Base-by-base conservation (phyloP, 2,888 invertebrate genomes). In the Volucella inanis region DNA sequence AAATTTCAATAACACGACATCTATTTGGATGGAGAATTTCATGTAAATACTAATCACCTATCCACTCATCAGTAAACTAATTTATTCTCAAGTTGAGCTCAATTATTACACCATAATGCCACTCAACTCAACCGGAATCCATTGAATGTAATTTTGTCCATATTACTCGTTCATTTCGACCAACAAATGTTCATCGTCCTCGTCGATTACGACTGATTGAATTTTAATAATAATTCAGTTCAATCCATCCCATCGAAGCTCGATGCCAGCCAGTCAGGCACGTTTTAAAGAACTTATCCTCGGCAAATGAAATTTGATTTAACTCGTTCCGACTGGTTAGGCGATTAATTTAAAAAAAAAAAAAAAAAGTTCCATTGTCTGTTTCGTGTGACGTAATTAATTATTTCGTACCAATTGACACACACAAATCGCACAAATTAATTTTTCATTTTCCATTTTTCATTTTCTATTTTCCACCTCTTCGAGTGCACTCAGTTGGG, bases 341-440 rank as follows among this genome's bases (percentile, higher is more conserved):
- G 64, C 74, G 65, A 79, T 74, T 75, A 14, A 14, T 15, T 57
- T 61, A 65, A 50, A 43, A 50, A 39, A 49, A 39, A 62, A 55
- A 45, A 50, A 39, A 49, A 15, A 52, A 68, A 68, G 2, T 8
- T 15, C 38, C 6, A 9, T 3, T 22, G 12, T 8, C 39, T 10
- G n/a, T 65, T 41, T 6, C 22, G 18, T 45, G 43, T 38, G 15
- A 39, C 59, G 8, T 70, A 64, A 79, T 84, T 79, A 75, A 84
- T 80, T 84, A 57, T 80, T 79, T 74, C 77, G 64, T 77, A 54
- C 72, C 83, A 62, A 55, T 81, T 65, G 31, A 31, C 31, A 61
- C 55, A 67, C 45, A 76, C 74, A 72, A 80, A 85, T 55, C 85
- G 67, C 76, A 85, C 76, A 77, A 76, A 81, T 81, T 77, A 71